Conservation (phyloP, 1,140 invertebrate species). For the Hyles vespertilio region DNA sequence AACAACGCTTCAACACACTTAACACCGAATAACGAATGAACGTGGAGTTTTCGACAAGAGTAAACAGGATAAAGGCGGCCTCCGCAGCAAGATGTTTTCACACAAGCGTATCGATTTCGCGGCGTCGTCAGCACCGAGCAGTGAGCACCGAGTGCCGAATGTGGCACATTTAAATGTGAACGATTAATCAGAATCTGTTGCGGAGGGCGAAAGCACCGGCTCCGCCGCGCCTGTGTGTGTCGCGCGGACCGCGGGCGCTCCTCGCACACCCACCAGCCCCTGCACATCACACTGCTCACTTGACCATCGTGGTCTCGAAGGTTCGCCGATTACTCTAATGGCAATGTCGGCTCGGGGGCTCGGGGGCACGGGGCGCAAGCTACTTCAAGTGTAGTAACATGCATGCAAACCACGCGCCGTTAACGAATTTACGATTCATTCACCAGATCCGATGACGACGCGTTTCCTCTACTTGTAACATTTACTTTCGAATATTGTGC, state of each 20-base stretch:
- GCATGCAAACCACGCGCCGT: conserved; percentile 52
- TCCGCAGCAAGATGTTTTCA: conserved; percentile 19
- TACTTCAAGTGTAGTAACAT: conserved; percentile 48
- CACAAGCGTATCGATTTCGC: conserved; percentile 8
- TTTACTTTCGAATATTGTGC: conserved; percentile 43
- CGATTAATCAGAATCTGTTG: conserved; percentile 42
- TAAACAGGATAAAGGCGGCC: conserved; percentile 35
- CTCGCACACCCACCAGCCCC: conserved; percentile 33
- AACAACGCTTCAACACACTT: conserved; percentile 64
- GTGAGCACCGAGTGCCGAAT: no score
- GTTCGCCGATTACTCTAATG: no score
- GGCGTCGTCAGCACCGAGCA: conserved; percentile 5
- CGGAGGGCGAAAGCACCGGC: conserved; percentile 59
- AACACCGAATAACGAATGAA: conserved; percentile 51
- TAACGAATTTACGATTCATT: conserved; percentile 24
- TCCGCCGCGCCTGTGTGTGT: conserved; percentile 66
- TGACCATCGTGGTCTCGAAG: no score
- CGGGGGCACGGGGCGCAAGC: conserved; percentile 36
- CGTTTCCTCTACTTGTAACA: conserved; percentile 40
- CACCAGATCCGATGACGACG: conserved; percentile 28
- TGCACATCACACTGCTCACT: neutral
- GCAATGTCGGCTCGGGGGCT: conserved; percentile 36
- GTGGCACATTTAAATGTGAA: conserved; percentile 24
- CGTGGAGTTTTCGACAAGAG: conserved; percentile 39
- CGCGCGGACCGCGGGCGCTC: conserved; percentile 36